phyloP scores from a whole-genome alignment of 1,140 invertebrate species.

The Plodia interpunctella region DNA sequence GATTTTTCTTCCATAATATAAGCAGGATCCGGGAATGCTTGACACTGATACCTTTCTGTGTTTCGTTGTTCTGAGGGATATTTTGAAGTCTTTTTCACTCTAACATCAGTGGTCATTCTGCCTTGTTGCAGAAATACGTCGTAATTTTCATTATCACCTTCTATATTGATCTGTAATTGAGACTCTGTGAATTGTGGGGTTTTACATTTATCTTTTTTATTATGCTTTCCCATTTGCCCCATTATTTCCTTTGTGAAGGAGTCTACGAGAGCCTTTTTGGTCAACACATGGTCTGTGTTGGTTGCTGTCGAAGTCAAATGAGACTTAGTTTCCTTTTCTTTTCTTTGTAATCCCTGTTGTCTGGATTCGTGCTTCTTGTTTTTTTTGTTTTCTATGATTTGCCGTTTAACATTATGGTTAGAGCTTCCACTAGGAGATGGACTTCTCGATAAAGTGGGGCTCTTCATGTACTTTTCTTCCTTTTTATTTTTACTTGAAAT shows the following conservation, averaged over 20 bases:
- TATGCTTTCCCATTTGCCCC: conserved; percentile 1
- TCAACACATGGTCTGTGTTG: conserved; percentile 18
- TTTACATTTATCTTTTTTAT: conserved; percentile 14
- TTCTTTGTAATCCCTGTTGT: neutral
- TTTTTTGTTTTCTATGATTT: neutral
- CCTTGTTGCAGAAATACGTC: conserved; percentile 38
- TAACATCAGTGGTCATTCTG: conserved; percentile 34
- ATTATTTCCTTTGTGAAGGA: conserved; percentile 29
- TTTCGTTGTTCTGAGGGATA: no score
- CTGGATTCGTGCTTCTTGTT: neutral
- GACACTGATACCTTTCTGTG: conserved; percentile 8
- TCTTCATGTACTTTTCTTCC: neutral
- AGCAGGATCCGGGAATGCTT: neutral
- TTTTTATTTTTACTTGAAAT: neutral
- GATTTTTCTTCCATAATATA: neutral
- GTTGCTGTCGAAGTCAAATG: conserved; percentile 20
- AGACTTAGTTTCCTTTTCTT: neutral
- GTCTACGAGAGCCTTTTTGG: conserved; percentile 46
- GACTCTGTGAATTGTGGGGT: conserved; percentile 21
- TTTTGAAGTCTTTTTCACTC: conserved; percentile 34
- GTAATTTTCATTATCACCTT: conserved; percentile 49
- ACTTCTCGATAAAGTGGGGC: neutral
- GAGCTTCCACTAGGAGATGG: neutral
- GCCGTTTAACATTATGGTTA: neutral
- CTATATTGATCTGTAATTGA: conserved; percentile 49